Conservation (phyloP, 2,888 invertebrate genomes). For the Mongoloraphidia duomilia region DNA sequence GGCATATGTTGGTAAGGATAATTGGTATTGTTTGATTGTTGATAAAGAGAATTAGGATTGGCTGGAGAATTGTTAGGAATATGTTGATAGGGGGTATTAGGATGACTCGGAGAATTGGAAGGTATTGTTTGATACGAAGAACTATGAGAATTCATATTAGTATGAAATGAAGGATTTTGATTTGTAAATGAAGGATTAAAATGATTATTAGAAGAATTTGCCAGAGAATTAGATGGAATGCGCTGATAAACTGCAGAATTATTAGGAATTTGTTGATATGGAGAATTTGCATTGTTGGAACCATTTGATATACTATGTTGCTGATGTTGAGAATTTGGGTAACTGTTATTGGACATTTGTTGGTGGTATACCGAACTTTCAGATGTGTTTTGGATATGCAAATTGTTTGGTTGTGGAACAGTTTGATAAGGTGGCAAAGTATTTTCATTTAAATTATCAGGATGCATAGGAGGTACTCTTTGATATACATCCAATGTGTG, state of each 20-base stretch:
- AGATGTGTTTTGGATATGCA: slow-evolving; percentile 1
- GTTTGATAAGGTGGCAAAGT: slow-evolving; percentile 19
- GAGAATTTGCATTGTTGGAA: neutral
- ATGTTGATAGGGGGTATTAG: slow-evolving; percentile 2
- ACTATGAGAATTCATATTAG: too few relatives aligned
- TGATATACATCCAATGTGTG: slow-evolving; percentile 12
- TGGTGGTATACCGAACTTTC: slow-evolving; percentile 1
- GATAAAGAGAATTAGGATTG: slow-evolving; percentile 6
- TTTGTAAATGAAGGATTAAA: too few relatives aligned
- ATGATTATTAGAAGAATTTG: too few relatives aligned
- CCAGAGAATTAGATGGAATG: too few relatives aligned
- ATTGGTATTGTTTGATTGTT: slow-evolving; percentile 5
- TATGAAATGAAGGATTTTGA: too few relatives aligned
- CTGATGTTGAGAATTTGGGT: too few relatives aligned
- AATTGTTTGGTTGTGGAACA: slow-evolving; percentile 18
- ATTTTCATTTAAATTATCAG: neutral
- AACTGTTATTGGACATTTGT: too few relatives aligned
- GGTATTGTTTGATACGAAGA: too few relatives aligned
- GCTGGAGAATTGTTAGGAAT: neutral
- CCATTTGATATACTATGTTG: too few relatives aligned
- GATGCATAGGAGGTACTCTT: slow-evolving; percentile 11
- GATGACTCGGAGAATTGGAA: neutral
- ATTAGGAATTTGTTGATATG: slow-evolving; percentile 4
- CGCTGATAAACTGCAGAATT: too few relatives aligned
- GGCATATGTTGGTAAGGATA: slow-evolving; percentile 5